Evolutionary conservation across 2,888 invertebrate genomes (phyloP).

Genomic region (Itoplectis maculator): DNA sequence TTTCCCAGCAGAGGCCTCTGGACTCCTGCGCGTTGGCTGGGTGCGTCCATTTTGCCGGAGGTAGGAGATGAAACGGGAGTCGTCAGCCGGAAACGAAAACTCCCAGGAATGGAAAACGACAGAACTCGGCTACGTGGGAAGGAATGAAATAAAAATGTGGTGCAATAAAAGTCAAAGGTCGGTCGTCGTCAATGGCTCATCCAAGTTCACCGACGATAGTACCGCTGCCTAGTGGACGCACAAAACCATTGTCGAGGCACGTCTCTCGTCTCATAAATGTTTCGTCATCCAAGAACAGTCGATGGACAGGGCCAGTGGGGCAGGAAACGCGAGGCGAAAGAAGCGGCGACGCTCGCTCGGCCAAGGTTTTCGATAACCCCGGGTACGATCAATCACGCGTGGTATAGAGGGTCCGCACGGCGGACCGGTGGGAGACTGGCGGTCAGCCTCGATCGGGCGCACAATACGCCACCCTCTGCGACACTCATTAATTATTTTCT

Average conservation of each 20-base stretch:
- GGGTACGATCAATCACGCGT: conserved; percentile 71
- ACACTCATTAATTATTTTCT: conserved; percentile 71
- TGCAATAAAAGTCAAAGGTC: background rate
- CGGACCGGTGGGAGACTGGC: conserved; percentile 21
- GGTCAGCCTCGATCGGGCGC: conserved; percentile 20
- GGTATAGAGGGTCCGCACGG: conserved; percentile 14
- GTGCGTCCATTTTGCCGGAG: background rate
- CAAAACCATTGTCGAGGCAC: conserved; percentile 6
- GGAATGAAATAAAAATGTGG: too few relatives aligned
- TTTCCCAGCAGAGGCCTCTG: background rate
- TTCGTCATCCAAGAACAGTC: conserved; percentile 71
- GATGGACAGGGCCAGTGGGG: conserved; percentile 56
- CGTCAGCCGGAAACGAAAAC: background rate
- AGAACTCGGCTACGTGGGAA: too few relatives aligned
- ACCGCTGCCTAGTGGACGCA: background rate
- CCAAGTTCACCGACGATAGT: background rate
- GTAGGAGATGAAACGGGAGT: background rate
- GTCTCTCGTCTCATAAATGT: conserved; percentile 71
- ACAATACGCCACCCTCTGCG: conserved; percentile 23
- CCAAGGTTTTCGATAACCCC: conserved; percentile 66
- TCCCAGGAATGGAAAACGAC: background rate
- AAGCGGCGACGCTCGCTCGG: background rate
- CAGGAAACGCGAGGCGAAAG: conserved; percentile 15
- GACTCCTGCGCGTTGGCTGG: background rate
- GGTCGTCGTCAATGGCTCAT: background rate